Conservation (phyloP, 2,797 vertebrate species). For the Bradypodion pumilum region DNA sequence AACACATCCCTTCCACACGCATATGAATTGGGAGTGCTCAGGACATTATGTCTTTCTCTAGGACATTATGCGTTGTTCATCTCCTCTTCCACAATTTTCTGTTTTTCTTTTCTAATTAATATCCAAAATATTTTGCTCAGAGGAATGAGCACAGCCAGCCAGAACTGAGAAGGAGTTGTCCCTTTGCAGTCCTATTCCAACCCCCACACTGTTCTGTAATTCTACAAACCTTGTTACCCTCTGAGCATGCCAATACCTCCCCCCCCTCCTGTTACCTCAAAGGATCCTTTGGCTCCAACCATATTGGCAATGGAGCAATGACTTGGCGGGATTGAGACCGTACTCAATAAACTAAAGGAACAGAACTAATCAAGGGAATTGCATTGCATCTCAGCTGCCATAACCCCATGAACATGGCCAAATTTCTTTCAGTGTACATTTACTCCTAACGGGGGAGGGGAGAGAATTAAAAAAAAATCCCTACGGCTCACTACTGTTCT, state of each 20-base stretch:
- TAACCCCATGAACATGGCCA: neutral
- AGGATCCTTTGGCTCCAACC: too few species aligned
- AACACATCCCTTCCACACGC: too few species aligned
- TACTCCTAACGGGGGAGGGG: neutral
- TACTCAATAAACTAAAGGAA: neutral
- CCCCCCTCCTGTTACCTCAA: too few species aligned
- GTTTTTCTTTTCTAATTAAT: neutral
- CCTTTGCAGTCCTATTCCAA: neutral
- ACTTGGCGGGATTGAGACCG: too few species aligned
- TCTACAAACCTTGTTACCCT: too few species aligned
- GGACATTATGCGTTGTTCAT: neutral
- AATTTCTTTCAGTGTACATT: neutral
- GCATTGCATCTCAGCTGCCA: neutral
- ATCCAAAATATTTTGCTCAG: neutral
- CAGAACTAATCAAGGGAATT: slow-evolving; percentile 9
- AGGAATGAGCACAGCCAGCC: neutral
- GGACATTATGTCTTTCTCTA: neutral
- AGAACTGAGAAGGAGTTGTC: neutral
- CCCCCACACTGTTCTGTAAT: neutral
- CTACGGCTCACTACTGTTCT: too few species aligned
- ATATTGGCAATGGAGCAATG: neutral
- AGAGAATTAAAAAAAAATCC: neutral
- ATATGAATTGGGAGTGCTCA: too few species aligned
- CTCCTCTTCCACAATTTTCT: too few species aligned
- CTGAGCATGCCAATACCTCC: neutral